Percentiles rank a stretch among this genome's conserved stretches.
These are phyloP conservation scores for Andrena cerasifolii DNA, from an alignment of 1,140 invertebrate species.

Conservation along the genomic window DNA sequence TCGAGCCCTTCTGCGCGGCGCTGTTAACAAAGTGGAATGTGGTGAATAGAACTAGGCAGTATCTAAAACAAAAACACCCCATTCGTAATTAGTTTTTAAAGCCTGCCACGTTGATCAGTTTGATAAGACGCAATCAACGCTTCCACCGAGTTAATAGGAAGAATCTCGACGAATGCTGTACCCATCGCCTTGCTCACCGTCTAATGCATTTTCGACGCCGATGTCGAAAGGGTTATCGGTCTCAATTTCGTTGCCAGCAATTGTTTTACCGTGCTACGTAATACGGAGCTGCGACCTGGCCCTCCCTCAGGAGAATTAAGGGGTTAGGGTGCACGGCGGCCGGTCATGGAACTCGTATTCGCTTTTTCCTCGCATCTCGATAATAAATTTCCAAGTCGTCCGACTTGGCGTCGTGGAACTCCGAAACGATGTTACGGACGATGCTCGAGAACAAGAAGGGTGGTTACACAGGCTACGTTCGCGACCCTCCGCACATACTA, in stretches of 20 bases:
- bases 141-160: too few species aligned
- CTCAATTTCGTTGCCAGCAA: conserved; percentile 32
- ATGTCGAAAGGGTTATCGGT: background rate
- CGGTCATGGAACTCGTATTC: conserved; percentile 37
- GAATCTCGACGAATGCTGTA: too few species aligned
- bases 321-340: conserved; percentile 34
- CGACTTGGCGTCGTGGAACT: conserved; percentile 61
- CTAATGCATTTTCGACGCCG: background rate
- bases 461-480: conserved; percentile 64
- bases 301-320: conserved; percentile 39
- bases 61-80: background rate
- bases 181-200: background rate
- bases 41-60: background rate
- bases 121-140: too few species aligned
- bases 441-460: conserved; percentile 70
- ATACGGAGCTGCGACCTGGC: conserved; percentile 45
- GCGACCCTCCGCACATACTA: conserved; percentile 70
- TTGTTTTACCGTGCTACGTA: conserved; percentile 41
- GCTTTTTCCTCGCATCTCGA: conserved; percentile 54
- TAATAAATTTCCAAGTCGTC: conserved; percentile 70
- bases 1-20: too few species aligned
- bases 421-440: conserved; percentile 68
- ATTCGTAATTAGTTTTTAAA: too few species aligned
- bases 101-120: too few species aligned
- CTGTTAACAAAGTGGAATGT: background rate